Percentiles rank a stretch among this genome's conserved stretches.
Evolutionary conservation across 2,113 vertebrate genomes (phyloP).

Genomic region (Hyaena hyaena): DNA sequence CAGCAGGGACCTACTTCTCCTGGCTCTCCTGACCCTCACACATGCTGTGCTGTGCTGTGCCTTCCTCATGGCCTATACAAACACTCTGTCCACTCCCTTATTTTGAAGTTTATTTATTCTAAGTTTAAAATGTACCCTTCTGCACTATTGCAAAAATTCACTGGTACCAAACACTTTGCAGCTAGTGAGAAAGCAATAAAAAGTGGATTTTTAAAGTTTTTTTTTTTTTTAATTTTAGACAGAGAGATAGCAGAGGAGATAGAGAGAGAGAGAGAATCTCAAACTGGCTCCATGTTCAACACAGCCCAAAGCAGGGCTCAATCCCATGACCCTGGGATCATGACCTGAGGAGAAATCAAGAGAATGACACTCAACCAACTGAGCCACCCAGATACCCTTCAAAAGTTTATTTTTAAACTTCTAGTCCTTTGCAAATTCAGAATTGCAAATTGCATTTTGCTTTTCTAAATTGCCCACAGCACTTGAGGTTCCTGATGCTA

Average conservation of each 20-base stretch:
- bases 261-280: too few relatives aligned
- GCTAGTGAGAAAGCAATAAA: slow-evolving; percentile 88
- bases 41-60: neutral
- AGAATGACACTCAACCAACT: too few relatives aligned
- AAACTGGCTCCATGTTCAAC: too few relatives aligned
- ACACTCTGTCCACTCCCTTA: neutral
- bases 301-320: too few relatives aligned
- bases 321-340: too few relatives aligned
- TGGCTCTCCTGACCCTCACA: neutral
- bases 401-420: slow-evolving; percentile 84
- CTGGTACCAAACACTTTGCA: slow-evolving; percentile 87
- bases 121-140: slow-evolving; percentile 88
- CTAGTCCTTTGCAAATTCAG: slow-evolving; percentile 88
- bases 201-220: slow-evolving; percentile 83
- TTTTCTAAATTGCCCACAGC: slow-evolving; percentile 86
- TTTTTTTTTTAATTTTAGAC: too few relatives aligned
- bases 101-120: slow-evolving; percentile 90
- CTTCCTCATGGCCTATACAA: neutral
- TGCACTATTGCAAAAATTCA: slow-evolving; percentile 88
- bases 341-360: too few relatives aligned
- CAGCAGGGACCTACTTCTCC: neutral
- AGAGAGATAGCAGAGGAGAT: too few relatives aligned
- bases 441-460: slow-evolving; percentile 86
- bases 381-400: too few relatives aligned
- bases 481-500: slow-evolving; percentile 92